Percentiles rank a stretch among this genome's conserved stretches.
Conservation (phyloP, 2,797 vertebrate genomes). For the Darevskia nairensis region DNA sequence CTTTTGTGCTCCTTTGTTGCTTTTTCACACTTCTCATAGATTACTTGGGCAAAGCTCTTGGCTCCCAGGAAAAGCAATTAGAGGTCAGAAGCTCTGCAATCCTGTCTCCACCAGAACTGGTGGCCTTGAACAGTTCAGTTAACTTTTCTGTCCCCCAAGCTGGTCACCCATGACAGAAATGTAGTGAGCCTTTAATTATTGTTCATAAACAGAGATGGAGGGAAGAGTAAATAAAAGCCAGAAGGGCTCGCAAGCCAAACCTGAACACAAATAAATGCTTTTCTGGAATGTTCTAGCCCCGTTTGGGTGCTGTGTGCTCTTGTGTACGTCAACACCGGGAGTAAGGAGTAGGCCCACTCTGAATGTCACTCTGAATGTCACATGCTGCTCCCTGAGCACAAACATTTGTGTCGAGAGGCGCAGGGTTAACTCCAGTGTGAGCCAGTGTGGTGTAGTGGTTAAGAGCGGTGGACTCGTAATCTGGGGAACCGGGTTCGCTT, state of each 20-base stretch:
- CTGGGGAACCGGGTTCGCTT: too few species aligned
- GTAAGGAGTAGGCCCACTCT: background rate
- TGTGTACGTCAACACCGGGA: background rate
- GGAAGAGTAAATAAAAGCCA: background rate
- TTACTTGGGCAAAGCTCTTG: background rate
- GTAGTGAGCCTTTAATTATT: background rate
- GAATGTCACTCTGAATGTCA: too few species aligned
- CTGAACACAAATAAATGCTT: background rate
- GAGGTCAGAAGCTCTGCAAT: background rate
- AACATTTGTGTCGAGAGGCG: too few species aligned
- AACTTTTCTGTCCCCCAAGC: background rate
- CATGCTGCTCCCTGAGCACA: background rate
- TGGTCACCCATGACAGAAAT: conserved; percentile 14
- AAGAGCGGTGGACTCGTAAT: too few species aligned
- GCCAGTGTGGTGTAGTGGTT: too few species aligned
- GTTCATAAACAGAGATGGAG: background rate
- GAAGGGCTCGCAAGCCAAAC: background rate
- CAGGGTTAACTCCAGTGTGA: too few species aligned
- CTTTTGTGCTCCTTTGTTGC: background rate
- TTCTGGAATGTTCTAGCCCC: background rate
- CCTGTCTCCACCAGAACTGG: background rate
- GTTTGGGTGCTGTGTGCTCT: background rate
- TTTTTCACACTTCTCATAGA: background rate
- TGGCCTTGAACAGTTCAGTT: background rate
- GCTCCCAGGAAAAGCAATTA: background rate